Base-by-base conservation (phyloP, 2,888 invertebrate species). In the Trachelus tabidus region DNA sequence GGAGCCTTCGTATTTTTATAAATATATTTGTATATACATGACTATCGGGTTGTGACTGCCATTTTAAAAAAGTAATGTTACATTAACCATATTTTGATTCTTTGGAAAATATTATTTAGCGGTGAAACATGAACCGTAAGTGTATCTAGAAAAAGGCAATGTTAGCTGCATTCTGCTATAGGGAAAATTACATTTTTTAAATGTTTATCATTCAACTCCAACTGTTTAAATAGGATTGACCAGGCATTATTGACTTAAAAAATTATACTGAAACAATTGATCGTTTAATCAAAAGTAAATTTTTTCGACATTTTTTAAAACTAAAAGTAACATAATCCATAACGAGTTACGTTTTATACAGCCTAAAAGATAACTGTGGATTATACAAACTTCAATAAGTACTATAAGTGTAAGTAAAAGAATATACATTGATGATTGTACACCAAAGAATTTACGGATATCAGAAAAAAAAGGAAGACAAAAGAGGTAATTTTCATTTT, bases 401-500 rank as follows among this genome's bases (percentile, higher is more conserved):
- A 56, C 33, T 73, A 33, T 77, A 40, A 74, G 56, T 73, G n/a
- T 77, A 40, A 74, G 56, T 74, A 77, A 73, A 37, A 73, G 73
- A 77, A n/a, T 77, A 77, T 73, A 71, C 71, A 76, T 76, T 40
- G 71, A 76, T 71, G 37, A 76, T 71, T 35, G 69, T 33, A 40
- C 71, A 71, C n/a, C 69, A 71, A 71, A 15, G 75, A 40, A 75
- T 56, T 34, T 34, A 11, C 4, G 76, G 30, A 23, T 34, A 31
- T 69, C 33, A 69, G n/a, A 23, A 34, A 34, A 76, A 31, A 75
- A 81, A 85, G 79, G 80, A 85, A 84, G 79, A 82, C 83, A 79
- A 31, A 77, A 79, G 76, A 76, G 78, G 34, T 80, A 82, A 81
- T 77, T 81, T 86, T 83, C 73, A 84, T 68, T 85, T 83, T 86